Base-by-base conservation (phyloP, 2,113 vertebrate genomes). In the Tringa solitaria region DNA sequence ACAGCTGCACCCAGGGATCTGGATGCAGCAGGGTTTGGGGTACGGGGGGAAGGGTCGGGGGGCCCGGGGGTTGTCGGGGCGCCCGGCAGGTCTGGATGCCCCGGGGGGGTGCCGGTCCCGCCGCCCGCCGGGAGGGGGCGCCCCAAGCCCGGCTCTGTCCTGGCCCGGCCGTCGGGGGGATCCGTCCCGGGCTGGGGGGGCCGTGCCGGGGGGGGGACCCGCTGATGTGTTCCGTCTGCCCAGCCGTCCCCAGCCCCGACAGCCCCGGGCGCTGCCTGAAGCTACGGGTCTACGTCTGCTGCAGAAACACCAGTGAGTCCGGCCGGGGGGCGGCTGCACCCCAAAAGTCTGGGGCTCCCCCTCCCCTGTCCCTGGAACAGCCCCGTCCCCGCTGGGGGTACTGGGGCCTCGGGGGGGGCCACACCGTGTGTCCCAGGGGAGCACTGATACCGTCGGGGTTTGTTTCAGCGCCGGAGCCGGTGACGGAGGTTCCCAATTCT, bases 241-340 rank as follows among this genome's bases (percentile, higher is more conserved):
- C 96, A 98, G 98, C 97, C 16, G 88, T 98, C 37, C 98, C 98
- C 17, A 80, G 86, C 41, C 87, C 96, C 4, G 92, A 96, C 82
- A 98, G 97, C 84, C 35, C 97, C 35, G 98, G 97, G 59, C 97
- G 72, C 45, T 98, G 98, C 91, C 60, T 98, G 97, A 97, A 96
- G 78, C 97, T 98, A 4, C 97, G 96, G 21, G 95, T 98, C 85
- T 95, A 88, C 28, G 98, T 98, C 81, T 98, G 98, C 96, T 98
- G 98, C 97, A 95, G 96, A 86, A 92, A 89, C 76, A 96, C 96
- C 46, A 96, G 98, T 98, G 96, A 98, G 98, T 98, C 33, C 6
- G 3, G 11, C 14, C 4, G 30, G 53, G 43, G 64, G 70, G 39
- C 0, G 19, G 22, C 23, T 35, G n/a, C 7, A 3, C 45, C 75